phyloP scores from a whole-genome alignment of 2,888 invertebrate species.

The Catocala fraxini region DNA sequence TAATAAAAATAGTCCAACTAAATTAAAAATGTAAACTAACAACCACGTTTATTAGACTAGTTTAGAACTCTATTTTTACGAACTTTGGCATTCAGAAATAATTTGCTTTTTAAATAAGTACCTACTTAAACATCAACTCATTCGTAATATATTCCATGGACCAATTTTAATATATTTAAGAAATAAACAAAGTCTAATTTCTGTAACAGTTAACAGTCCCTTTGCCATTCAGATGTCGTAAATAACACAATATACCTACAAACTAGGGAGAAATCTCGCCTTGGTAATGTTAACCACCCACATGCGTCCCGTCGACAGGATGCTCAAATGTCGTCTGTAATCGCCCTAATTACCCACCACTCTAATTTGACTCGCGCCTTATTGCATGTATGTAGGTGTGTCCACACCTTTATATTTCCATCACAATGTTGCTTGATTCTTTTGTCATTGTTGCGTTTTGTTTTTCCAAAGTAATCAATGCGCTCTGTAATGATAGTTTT shows the following conservation, averaged over 20 bases:
- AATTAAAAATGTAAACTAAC: too few species aligned
- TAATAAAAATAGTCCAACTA: too few species aligned
- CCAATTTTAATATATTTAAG: too few species aligned
- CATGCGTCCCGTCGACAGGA: conserved; percentile 46
- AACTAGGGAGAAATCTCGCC: conserved; percentile 9
- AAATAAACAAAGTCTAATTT: too few species aligned
- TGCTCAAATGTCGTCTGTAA: conserved; percentile 47
- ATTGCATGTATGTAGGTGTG: conserved; percentile 67
- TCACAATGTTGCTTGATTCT: conserved; percentile 67
- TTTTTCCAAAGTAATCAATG: conserved; percentile 21
- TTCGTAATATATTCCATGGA: too few species aligned
- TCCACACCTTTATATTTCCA: conserved; percentile 62
- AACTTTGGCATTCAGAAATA: too few species aligned
- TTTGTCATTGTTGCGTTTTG: conserved; percentile 55
- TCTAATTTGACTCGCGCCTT: conserved; percentile 73
- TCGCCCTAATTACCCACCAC: conserved; percentile 69
- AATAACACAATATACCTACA: not conserved
- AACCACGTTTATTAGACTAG: too few species aligned
- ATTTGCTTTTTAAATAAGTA: too few species aligned
- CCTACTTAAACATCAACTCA: too few species aligned
- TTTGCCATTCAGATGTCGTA: too few species aligned
- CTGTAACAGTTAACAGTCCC: too few species aligned
- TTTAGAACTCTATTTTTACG: too few species aligned
- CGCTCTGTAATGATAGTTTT: conserved; percentile 12
- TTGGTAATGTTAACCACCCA: conserved; percentile 40